Conservation (phyloP, 2,797 vertebrate species). For the Danionella dracula region DNA sequence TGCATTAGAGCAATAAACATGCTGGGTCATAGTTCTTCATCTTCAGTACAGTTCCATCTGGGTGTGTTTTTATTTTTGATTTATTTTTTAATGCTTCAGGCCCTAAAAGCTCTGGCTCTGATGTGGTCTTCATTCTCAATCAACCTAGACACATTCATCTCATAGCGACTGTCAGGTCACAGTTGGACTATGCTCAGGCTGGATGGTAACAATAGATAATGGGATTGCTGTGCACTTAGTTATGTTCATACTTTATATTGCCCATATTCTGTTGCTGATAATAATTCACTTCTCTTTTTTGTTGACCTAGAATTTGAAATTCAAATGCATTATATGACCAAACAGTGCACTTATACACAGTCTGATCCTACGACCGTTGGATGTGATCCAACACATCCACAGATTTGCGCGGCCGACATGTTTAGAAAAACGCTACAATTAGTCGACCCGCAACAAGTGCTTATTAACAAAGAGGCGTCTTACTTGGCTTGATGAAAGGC, state of each 20-base stretch:
- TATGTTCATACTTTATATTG: neutral
- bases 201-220: neutral
- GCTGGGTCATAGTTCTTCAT: conserved; percentile 32
- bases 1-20: conserved; percentile 33
- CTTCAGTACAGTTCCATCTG: conserved; percentile 19
- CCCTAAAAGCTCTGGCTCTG: conserved; percentile 12
- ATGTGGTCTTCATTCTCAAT: conserved; percentile 10
- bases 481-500: too few relatives aligned
- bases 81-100: neutral
- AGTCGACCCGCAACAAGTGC: too few relatives aligned
- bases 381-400: too few relatives aligned
- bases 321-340: too few relatives aligned
- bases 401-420: too few relatives aligned
- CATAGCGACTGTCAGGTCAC: neutral
- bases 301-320: too few relatives aligned
- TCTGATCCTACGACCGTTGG: too few relatives aligned
- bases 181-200: neutral
- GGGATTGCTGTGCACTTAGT: neutral
- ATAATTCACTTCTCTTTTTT: too few relatives aligned
- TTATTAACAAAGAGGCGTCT: too few relatives aligned
- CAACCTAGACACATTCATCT: neutral
- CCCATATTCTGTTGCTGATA: neutral
- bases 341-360: too few relatives aligned
- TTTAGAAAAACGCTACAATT: too few relatives aligned
- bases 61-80: conserved; percentile 25